Percentiles rank a stretch among this genome's conserved stretches.
Evolutionary conservation across 2,888 invertebrate genomes (phyloP).

Genomic region (Trissolcus japonicus): DNA sequence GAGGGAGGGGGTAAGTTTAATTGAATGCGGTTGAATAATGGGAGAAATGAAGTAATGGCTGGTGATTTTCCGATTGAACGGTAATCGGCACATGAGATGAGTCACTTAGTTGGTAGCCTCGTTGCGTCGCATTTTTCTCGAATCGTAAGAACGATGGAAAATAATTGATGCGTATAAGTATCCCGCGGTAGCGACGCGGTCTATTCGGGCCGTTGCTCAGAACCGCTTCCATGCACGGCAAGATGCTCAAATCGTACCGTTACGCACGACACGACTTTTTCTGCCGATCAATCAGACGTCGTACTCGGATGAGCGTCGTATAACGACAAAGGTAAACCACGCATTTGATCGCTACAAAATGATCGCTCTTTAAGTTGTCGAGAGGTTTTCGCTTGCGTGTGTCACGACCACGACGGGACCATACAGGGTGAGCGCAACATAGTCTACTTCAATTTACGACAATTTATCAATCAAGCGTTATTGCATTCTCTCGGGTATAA

Average conservation of each 20-base stretch:
- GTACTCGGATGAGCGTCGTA: slow-evolving; percentile 50
- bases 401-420: slow-evolving; percentile 27
- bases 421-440: slow-evolving; percentile 29
- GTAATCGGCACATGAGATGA: slow-evolving; percentile 55
- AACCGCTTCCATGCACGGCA: slow-evolving; percentile 72
- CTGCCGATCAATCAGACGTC: slow-evolving; percentile 62
- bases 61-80: slow-evolving; percentile 54
- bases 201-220: slow-evolving; percentile 69
- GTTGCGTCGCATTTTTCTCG: slow-evolving; percentile 56
- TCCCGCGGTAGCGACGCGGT: slow-evolving; percentile 59
- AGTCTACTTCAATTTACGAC: slow-evolving; percentile 34
- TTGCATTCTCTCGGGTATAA: slow-evolving; percentile 19
- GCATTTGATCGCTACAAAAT: slow-evolving; percentile 50
- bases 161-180: slow-evolving; percentile 58
- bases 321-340: slow-evolving; percentile 49
- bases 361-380: slow-evolving; percentile 36
- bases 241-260: slow-evolving; percentile 72
- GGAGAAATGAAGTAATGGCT: slow-evolving; percentile 44
- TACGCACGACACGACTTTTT: slow-evolving; percentile 63
- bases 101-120: slow-evolving; percentile 55
- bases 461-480: slow-evolving; percentile 24
- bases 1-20: slow-evolving; percentile 10
- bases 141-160: slow-evolving; percentile 49
- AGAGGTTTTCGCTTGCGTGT: slow-evolving; percentile 28
- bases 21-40: slow-evolving; percentile 28